Evolutionary conservation across 2,888 invertebrate species (phyloP).

Genomic region (Lamproptera curius): DNA sequence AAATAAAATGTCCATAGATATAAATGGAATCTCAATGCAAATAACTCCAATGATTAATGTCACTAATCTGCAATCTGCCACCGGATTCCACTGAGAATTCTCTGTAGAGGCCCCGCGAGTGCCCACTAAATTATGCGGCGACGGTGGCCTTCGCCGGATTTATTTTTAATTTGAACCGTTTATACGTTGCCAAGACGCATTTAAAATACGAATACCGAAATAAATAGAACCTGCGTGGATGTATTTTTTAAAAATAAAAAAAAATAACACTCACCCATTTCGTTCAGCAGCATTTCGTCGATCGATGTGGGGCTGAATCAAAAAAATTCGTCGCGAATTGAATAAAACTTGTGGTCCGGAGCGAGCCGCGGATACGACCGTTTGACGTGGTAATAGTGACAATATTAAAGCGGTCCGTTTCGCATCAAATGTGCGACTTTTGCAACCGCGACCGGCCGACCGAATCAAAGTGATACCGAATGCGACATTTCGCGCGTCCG

Average conservation of each 20-base stretch:
- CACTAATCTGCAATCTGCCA: constrained; percentile 71
- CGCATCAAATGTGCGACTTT: constrained; percentile 40
- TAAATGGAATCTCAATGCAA: constrained; percentile 51
- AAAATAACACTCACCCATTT: constrained; percentile 33
- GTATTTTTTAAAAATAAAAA: constrained; percentile 23
- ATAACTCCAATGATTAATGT: constrained; percentile 61
- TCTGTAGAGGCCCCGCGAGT: constrained; percentile 49
- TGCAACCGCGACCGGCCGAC: constrained; percentile 39
- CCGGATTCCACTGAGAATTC: constrained; percentile 55
- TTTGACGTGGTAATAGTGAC: constrained; percentile 39
- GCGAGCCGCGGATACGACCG: constrained; percentile 40
- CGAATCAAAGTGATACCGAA: constrained; percentile 45
- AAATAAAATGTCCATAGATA: no score
- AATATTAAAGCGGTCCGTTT: constrained; percentile 38
- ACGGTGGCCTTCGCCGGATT: constrained; percentile 32
- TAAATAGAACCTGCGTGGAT: background rate
- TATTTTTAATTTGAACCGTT: no score
- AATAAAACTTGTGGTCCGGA: constrained; percentile 26
- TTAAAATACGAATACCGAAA: background rate
- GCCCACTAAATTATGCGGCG: constrained; percentile 48
- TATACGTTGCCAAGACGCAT: no score
- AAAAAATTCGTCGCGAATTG: constrained; percentile 4
- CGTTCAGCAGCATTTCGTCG: constrained; percentile 20
- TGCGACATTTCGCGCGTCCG: constrained; percentile 43
- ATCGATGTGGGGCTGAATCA: background rate